phyloP scores from a whole-genome alignment of 2,797 vertebrate species.

The Phataginus tetradactyla region DNA sequence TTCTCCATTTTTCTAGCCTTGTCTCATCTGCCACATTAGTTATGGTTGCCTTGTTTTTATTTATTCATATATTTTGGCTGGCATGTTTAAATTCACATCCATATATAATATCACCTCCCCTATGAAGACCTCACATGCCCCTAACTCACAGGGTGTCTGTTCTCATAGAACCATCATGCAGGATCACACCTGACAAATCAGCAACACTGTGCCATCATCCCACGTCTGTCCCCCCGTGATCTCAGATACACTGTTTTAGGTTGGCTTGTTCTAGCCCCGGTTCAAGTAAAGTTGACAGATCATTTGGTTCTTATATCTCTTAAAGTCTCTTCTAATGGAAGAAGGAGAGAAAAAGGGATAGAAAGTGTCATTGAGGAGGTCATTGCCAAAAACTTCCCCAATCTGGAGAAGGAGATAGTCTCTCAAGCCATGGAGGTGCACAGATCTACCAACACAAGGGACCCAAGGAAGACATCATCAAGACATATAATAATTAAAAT shows the following conservation, averaged over 20 bases:
- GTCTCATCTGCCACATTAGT: background rate
- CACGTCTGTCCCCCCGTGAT: background rate
- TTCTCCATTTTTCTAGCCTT: background rate
- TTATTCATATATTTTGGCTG: background rate
- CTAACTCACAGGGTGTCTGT: background rate
- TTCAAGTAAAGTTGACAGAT: constrained; percentile 26
- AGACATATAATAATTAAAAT: no score
- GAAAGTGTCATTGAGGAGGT: no score
- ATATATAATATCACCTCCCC: background rate
- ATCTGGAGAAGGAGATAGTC: no score
- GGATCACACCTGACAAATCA: constrained; percentile 9
- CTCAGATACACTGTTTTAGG: constrained; percentile 10
- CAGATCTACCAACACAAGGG: no score
- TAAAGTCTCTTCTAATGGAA: background rate
- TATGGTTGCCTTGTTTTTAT: background rate
- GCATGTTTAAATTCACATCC: constrained; percentile 10
- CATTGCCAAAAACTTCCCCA: no score
- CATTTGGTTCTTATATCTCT: background rate
- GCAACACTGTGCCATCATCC: background rate
- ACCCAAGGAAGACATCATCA: no score
- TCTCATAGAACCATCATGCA: background rate
- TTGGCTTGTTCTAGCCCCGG: background rate
- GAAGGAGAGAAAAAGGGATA: no score
- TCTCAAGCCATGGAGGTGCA: no score
- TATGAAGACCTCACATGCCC: background rate